phyloP scores from a whole-genome alignment of 2,113 vertebrate genomes.

The Melospiza melodia region DNA sequence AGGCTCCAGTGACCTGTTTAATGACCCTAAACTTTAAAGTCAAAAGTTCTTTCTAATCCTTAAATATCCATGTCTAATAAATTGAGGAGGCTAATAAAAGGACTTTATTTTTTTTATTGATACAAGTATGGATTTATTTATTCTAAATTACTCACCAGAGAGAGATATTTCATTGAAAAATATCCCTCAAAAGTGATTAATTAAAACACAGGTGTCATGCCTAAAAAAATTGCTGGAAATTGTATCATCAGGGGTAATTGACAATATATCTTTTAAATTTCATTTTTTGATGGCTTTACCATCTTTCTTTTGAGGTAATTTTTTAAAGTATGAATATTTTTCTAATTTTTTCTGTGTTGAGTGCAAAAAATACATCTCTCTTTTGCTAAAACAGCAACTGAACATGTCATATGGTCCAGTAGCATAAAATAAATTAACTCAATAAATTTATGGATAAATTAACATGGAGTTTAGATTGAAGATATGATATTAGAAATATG shows the following conservation, averaged over 20 bases:
- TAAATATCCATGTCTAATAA: conserved; percentile 80
- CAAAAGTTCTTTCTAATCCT: conserved; percentile 79
- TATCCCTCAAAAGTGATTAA: conserved; percentile 59
- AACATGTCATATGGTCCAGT: not conserved
- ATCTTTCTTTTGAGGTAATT: not conserved
- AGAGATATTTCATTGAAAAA: conserved; percentile 79
- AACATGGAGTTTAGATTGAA: not conserved
- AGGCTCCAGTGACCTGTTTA: conserved; percentile 72
- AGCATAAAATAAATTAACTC: not conserved
- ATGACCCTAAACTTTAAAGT: conserved; percentile 82
- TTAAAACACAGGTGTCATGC: conserved; percentile 66
- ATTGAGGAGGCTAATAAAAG: conserved; percentile 70
- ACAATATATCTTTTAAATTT: conserved; percentile 31
- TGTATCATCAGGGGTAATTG: conserved; percentile 62
- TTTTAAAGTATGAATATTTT: not conserved
- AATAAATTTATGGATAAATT: not conserved
- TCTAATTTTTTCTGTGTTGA: not conserved
- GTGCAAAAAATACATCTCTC: not conserved
- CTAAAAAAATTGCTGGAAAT: conserved; percentile 59
- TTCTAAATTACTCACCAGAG: conserved; percentile 77
- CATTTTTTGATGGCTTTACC: not conserved
- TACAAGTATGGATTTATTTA: conserved; percentile 82
- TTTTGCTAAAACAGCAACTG: not conserved
- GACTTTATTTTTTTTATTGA: conserved; percentile 73
- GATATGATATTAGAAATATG: not conserved